These are phyloP conservation scores for Poliocrania exsul DNA, from an alignment of 2,797 vertebrate genomes.

Conservation along the genomic window DNA sequence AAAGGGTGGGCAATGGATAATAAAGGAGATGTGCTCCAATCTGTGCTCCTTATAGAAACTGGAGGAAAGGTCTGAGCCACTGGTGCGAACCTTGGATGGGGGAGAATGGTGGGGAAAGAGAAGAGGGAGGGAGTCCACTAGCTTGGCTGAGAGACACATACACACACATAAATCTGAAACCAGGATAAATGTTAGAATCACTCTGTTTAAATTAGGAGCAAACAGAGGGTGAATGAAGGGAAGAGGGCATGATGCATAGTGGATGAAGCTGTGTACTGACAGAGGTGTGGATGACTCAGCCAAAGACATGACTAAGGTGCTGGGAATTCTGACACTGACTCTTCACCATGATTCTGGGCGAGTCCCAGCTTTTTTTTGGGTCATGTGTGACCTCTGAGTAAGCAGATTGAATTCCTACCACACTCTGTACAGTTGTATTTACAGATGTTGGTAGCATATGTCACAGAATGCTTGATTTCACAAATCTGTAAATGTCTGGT, in stretches of 20 bases:
- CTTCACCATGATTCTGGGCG: not conserved
- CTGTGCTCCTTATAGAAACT: rapidly evolving
- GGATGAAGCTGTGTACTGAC: not conserved
- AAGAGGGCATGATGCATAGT: not conserved
- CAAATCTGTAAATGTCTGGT: not conserved
- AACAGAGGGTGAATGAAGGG: not conserved
- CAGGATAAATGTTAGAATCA: not conserved
- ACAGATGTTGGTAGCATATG: not conserved
- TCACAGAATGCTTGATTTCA: not conserved
- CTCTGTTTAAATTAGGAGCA: not conserved
- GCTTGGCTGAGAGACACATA: not conserved
- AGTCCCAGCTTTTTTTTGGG: slow-evolving; percentile 16
- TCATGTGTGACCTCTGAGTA: not conserved
- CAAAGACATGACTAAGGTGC: slow-evolving; percentile 41
- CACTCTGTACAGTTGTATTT: not conserved
- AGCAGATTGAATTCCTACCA: not conserved
- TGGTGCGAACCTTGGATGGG: not conserved
- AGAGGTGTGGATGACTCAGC: slow-evolving; percentile 16
- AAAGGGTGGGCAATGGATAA: not conserved
- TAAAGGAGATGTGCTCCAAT: not conserved
- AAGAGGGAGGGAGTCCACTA: not conserved
- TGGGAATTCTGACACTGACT: slow-evolving; percentile 25
- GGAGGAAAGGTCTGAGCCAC: not conserved
- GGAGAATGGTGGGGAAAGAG: not conserved
- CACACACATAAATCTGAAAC: not conserved